These are phyloP conservation scores for Mesoligia furuncula DNA, from an alignment of 2,888 invertebrate species.

Conservation along the genomic window DNA sequence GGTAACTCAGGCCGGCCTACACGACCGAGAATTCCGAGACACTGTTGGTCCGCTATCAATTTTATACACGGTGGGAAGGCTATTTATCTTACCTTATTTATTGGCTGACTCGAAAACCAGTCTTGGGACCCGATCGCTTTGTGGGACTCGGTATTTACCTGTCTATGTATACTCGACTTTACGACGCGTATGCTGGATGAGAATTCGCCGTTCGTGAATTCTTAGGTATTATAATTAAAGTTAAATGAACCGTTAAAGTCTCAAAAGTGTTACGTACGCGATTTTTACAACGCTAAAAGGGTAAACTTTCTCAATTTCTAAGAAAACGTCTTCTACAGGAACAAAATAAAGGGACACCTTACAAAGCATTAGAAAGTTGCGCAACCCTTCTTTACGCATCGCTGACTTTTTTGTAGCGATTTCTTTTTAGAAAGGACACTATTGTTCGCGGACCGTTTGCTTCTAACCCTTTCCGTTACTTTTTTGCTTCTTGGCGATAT, in stretches of 20 bases:
- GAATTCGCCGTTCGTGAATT: constrained; percentile 67
- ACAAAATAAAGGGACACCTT: constrained; percentile 81
- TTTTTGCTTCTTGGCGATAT: constrained; percentile 78
- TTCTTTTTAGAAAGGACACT: constrained; percentile 82
- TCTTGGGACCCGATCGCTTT: constrained; percentile 81
- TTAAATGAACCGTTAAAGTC: constrained; percentile 76
- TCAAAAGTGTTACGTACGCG: constrained; percentile 68
- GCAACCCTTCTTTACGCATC: constrained; percentile 88
- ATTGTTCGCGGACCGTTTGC: constrained; percentile 85
- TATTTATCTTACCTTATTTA: constrained; percentile 90
- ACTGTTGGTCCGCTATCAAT: constrained; percentile 88
- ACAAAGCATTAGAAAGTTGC: constrained; percentile 90
- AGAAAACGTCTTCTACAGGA: constrained; percentile 77
- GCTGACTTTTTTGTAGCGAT: constrained; percentile 82
- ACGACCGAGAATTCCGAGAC: constrained; percentile 81
- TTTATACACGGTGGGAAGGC: constrained; percentile 88
- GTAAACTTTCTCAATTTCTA: constrained; percentile 87
- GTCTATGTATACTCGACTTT: constrained; percentile 76
- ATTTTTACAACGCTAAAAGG: constrained; percentile 73
- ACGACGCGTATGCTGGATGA: constrained; percentile 72
- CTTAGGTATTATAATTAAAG: constrained; percentile 72
- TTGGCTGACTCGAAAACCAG: constrained; percentile 88
- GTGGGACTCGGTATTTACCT: constrained; percentile 79
- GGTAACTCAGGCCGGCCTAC: constrained; percentile 79
- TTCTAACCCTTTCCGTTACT: constrained; percentile 88